Evolutionary conservation across 1,140 invertebrate species (phyloP).

Genomic region (Megalopta genalis): DNA sequence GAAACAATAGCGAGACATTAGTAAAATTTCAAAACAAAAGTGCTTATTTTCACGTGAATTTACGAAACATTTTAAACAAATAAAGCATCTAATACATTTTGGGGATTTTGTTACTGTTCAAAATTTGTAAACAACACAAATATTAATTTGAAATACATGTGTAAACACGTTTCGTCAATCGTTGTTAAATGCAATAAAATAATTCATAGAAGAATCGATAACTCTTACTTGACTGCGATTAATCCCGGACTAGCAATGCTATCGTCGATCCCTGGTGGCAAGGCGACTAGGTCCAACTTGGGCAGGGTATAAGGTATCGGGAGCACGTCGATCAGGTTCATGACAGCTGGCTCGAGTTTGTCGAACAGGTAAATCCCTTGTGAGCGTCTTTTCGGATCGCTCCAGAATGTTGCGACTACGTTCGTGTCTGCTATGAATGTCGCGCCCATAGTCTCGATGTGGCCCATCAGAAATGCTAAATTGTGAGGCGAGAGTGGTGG

Average conservation of each 20-base stretch:
- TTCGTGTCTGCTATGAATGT: slow-evolving; percentile 10
- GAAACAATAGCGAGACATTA: too few species aligned
- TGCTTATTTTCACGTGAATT: too few species aligned
- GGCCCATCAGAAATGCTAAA: slow-evolving; percentile 83
- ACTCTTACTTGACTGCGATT: slow-evolving; percentile 77
- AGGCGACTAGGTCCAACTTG: slow-evolving; percentile 84
- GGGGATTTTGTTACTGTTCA: too few species aligned
- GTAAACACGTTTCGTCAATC: not conserved
- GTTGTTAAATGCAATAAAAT: not conserved
- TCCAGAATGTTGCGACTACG: slow-evolving; percentile 81
- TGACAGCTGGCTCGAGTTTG: slow-evolving; percentile 80
- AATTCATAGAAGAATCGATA: not conserved
- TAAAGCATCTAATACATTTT: too few species aligned
- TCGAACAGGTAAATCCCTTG: slow-evolving; percentile 81
- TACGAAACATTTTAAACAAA: too few species aligned
- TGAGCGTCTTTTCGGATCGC: slow-evolving; percentile 79
- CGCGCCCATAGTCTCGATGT: slow-evolving; percentile 74
- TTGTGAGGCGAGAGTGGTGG: slow-evolving; percentile 84
- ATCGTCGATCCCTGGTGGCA: slow-evolving; percentile 82
- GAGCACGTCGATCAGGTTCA: slow-evolving; percentile 82
- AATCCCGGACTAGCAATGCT: slow-evolving; percentile 78
- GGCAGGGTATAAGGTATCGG: slow-evolving; percentile 81
- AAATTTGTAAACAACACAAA: too few species aligned
- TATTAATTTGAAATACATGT: too few species aligned
- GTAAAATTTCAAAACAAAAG: too few species aligned